phyloP scores from a whole-genome alignment of 2,888 invertebrate genomes.

The Gastracanthus pulcherrimus region DNA sequence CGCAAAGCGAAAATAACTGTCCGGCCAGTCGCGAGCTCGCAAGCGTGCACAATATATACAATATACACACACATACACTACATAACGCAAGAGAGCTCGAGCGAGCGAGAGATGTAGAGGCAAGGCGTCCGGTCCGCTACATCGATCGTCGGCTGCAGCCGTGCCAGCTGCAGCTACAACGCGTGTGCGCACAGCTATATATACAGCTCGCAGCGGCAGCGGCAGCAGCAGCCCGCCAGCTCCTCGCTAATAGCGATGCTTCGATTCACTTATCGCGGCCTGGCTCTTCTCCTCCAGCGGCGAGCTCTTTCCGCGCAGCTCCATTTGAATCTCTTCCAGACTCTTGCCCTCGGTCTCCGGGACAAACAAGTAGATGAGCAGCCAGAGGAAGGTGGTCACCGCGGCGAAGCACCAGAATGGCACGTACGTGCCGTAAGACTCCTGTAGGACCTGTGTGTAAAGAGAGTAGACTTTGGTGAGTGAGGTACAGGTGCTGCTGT shows the following conservation, averaged over 20 bases:
- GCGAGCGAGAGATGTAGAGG: background rate
- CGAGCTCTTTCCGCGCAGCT: constrained; percentile 63
- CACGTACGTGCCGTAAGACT: constrained; percentile 68
- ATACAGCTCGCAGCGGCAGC: background rate
- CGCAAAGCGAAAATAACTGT: constrained; percentile 1
- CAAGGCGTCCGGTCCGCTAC: constrained; percentile 12
- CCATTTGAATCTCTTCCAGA: constrained; percentile 73
- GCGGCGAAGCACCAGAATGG: constrained; percentile 70
- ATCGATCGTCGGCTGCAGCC: constrained; percentile 40
- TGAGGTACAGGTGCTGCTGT: background rate
- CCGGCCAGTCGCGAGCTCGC: background rate
- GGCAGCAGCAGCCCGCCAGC: background rate
- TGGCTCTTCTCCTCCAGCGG: constrained; percentile 1
- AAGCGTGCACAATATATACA: background rate
- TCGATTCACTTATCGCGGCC: constrained; percentile 55
- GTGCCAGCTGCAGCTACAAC: constrained; percentile 30
- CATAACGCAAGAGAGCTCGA: background rate
- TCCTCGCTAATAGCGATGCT: constrained; percentile 50
- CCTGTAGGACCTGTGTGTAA: constrained; percentile 66
- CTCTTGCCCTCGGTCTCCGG: constrained; percentile 75
- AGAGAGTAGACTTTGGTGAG: background rate
- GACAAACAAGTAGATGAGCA: constrained; percentile 71
- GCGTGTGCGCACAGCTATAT: too few relatives aligned
- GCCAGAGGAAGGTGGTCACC: constrained; percentile 70
- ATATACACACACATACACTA: background rate